Base-by-base conservation (phyloP, 2,113 vertebrate species). In the Pipra filicauda region DNA sequence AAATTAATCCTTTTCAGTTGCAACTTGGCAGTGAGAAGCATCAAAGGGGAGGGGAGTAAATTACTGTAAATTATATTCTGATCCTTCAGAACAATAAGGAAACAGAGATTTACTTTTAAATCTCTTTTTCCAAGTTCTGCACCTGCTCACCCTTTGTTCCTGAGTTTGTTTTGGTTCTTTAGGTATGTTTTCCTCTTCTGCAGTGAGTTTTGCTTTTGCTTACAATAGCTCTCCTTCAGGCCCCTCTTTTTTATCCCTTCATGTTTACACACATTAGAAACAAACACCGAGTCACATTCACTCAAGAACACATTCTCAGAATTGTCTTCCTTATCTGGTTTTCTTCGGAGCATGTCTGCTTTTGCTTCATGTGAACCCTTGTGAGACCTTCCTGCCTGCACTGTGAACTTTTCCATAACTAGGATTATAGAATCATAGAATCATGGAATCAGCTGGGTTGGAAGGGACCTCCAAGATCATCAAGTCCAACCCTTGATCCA, bases 141-240 rank as follows among this genome's bases (percentile, higher is more conserved):
- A 85, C 59, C 85, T 96, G 64, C 75, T 74, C 55, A 24, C 12
- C n/a, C 61, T 91, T 92, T 73, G 46, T 78, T 94, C 78, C 44
- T 72, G 70, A 8, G 20, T 51, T 89, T 82, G 41, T 62, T 93
- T 89, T 73, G 65, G 18, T 88, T 79, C 55, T 35, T 73, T 11
- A 44, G 13, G 27, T 88, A 78, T 57, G 78, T 85, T 65, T 89
- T 92, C 86, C 78, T 79, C 12, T 43, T 66, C 78, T 54, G 43
- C 76, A 73, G 26, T 21, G 65, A 72, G 77, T 82, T 92, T 89
- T 85, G 37, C n/a, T 86, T 67, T 88, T 77, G 61, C 48, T 80
- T 67, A 93, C 91, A 94, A 83, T 79, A 74, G 83, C 21, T 51
- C 28, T 86, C 83, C 81, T 73, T 82, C 84, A 88, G 62, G 70